These are phyloP conservation scores for Ornithorhynchus anatinus DNA, from an alignment of 2,113 vertebrate species.

Conservation along the genomic window DNA sequence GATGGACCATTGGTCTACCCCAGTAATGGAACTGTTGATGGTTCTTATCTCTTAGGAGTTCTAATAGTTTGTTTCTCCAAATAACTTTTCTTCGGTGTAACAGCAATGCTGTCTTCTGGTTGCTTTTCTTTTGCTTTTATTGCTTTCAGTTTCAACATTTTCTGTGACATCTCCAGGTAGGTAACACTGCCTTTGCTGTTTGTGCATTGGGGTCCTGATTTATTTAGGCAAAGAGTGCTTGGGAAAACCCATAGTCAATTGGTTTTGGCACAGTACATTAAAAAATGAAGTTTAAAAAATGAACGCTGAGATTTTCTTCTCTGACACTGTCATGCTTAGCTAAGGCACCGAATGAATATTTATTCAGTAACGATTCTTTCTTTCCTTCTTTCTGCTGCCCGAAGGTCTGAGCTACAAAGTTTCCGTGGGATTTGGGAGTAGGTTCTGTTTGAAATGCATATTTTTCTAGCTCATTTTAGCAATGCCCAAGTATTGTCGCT, in stretches of 20 bases:
- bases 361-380: conserved; percentile 70
- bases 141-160: conserved; percentile 20
- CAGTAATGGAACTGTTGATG: too few species aligned
- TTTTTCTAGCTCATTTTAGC: conserved; percentile 58
- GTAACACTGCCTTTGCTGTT: conserved; percentile 17
- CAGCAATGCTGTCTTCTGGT: conserved; percentile 17
- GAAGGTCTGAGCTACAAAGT: conserved; percentile 96
- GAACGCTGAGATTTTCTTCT: conserved; percentile 5
- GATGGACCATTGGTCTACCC: too few species aligned
- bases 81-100: conserved; percentile 15
- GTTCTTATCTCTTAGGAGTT: conserved; percentile 31
- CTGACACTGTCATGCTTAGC: conserved; percentile 22
- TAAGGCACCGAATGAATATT: conserved; percentile 36
- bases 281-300: conserved; percentile 6
- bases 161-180: too few species aligned
- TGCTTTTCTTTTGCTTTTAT: conserved; percentile 13
- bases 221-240: background rate
- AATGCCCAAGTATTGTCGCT: conserved; percentile 36
- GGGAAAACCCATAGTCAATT: conserved; percentile 27
- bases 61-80: conserved; percentile 13
- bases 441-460: conserved; percentile 75
- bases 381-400: conserved; percentile 75
- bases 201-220: background rate
- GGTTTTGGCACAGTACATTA: conserved; percentile 41
- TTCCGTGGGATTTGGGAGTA: conserved; percentile 97